phyloP scores from a whole-genome alignment of 2,888 invertebrate genomes.

The Agonum fuliginosum region DNA sequence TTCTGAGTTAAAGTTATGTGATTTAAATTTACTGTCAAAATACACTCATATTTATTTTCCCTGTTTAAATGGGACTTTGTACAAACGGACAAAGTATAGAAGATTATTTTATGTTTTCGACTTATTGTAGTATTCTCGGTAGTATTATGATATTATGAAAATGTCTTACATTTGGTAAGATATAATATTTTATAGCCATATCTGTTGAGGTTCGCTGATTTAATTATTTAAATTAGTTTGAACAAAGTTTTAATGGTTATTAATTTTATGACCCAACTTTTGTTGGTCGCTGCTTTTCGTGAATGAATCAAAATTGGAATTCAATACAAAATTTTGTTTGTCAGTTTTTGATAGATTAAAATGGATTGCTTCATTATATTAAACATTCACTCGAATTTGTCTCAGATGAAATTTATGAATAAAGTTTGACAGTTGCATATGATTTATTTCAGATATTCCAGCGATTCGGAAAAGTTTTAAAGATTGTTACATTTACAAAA shows the following conservation, averaged over 20 bases:
- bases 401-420: not conserved
- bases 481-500: slow-evolving; percentile 99
- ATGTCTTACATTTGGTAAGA: slow-evolving; percentile 91
- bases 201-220: not conserved
- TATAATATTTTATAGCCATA: no score
- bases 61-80: no score
- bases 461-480: slow-evolving; percentile 98
- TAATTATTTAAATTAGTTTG: not conserved
- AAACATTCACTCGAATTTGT: not conserved
- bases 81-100: no score
- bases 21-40: no score
- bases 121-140: no score
- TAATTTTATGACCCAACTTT: not conserved
- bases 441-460: slow-evolving; percentile 91
- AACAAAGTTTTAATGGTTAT: not conserved
- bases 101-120: no score
- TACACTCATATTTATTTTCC: no score
- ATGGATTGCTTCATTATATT: slow-evolving; percentile 21
- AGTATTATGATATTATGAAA: no score
- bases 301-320: slow-evolving; percentile 11
- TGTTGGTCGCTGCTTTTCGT: slow-evolving; percentile 29
- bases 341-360: slow-evolving; percentile 16
- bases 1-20: no score
- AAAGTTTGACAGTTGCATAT: slow-evolving; percentile 23
- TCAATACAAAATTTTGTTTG: slow-evolving; percentile 28